Conservation (phyloP, 2,888 invertebrate genomes). For the Sinopyrophorus schimmeli region DNA sequence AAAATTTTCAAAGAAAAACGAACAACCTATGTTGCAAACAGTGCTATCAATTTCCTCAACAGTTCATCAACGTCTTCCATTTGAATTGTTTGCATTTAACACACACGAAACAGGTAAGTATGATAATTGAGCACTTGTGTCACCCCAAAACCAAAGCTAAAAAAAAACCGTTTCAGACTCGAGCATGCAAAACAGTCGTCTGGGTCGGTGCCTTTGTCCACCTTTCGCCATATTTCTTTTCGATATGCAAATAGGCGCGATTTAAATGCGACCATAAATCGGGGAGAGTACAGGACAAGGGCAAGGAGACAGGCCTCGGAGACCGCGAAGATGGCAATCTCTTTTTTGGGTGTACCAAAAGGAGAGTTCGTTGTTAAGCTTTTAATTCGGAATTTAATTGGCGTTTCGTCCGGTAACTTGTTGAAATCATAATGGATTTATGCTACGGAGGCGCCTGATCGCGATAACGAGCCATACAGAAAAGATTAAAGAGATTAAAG, state of each 20-base stretch:
- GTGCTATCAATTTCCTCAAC: no score
- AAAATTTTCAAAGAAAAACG: no score
- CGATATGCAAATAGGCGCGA: slow-evolving; percentile 21
- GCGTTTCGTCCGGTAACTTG: slow-evolving; percentile 17
- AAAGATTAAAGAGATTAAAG: slow-evolving; percentile 10
- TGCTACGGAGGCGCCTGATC: slow-evolving; percentile 19
- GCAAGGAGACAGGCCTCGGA: no score
- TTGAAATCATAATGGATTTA: slow-evolving; percentile 25
- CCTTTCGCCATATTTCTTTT: slow-evolving; percentile 26
- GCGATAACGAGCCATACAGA: slow-evolving; percentile 19
- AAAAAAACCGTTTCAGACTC: no score
- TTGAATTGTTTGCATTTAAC: no score
- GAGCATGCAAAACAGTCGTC: slow-evolving; percentile 34
- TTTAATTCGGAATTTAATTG: slow-evolving; percentile 25
- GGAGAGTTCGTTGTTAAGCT: no score
- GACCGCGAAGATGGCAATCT: no score
- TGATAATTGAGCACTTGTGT: no score
- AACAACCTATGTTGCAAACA: slow-evolving; percentile 4
- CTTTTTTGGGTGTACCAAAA: no score
- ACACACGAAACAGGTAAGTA: no score
- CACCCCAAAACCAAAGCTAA: no score
- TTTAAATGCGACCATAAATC: slow-evolving; percentile 16
- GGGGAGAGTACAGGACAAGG: background rate
- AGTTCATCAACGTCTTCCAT: no score
- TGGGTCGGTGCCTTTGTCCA: slow-evolving; percentile 28